Conservation (phyloP, 2,888 invertebrate species). For the Thecophora atra region DNA sequence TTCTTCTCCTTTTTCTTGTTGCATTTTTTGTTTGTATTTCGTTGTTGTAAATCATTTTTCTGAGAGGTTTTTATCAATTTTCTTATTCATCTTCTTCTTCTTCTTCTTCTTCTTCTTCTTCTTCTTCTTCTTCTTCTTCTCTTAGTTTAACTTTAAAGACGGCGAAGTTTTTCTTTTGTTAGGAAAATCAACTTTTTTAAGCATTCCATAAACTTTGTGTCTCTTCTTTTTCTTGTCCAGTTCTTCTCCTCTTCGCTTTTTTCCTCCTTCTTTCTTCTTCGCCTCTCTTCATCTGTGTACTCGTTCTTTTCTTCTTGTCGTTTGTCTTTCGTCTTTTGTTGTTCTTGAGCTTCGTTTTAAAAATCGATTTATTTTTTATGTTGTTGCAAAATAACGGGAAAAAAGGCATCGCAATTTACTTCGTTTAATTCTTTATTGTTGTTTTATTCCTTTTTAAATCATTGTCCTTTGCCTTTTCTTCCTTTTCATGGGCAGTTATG, state of each 20-base stretch:
- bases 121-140: neutral
- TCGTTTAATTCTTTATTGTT: too few relatives aligned
- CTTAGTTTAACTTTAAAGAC: neutral
- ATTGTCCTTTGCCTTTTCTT: neutral
- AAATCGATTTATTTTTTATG: too few relatives aligned
- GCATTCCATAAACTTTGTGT: too few relatives aligned
- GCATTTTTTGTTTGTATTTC: neutral
- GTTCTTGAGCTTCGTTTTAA: too few relatives aligned
- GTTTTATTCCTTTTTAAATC: neutral
- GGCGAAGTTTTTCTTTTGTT: neutral
- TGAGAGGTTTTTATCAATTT: neutral
- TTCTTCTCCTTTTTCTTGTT: neutral
- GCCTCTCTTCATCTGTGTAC: too few relatives aligned
- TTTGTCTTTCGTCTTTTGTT: too few relatives aligned
- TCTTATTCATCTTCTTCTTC: neutral
- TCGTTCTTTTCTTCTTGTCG: too few relatives aligned
- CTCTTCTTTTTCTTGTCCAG: too few relatives aligned
- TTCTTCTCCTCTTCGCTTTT: too few relatives aligned
- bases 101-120: neutral
- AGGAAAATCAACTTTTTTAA: neutral
- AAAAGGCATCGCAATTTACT: too few relatives aligned
- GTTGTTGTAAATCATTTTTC: neutral
- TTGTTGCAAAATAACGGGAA: too few relatives aligned
- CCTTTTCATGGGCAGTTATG: conserved; percentile 72
- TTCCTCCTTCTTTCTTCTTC: too few relatives aligned